These are phyloP conservation scores for Babyrousa celebensis DNA, from an alignment of 2,797 vertebrate genomes.

Conservation along the genomic window DNA sequence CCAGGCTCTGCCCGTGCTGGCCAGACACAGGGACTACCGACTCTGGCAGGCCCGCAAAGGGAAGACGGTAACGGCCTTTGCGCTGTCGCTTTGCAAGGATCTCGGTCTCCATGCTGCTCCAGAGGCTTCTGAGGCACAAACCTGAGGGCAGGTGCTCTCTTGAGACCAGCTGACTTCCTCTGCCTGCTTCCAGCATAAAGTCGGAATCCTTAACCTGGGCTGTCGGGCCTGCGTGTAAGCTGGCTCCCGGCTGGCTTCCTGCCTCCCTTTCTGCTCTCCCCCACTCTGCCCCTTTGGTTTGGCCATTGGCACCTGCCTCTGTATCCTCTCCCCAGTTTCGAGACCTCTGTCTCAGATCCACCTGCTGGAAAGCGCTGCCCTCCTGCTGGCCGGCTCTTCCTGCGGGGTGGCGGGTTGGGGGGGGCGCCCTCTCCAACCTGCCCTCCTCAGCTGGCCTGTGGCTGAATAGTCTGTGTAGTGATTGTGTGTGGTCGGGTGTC, in stretches of 20 bases:
- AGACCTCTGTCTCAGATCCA: neutral
- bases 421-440: too few species aligned
- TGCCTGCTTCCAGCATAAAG: accelerated
- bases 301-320: accelerated
- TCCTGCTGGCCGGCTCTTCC: neutral
- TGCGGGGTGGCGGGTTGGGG: too few species aligned
- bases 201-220: neutral
- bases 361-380: too few species aligned
- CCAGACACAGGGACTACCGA: accelerated
- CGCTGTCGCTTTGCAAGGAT: accelerated
- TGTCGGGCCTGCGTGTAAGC: neutral
- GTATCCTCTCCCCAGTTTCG: neutral
- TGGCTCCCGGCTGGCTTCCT: neutral
- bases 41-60: too few species aligned
- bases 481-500: accelerated
- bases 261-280: neutral
- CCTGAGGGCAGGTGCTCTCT: neutral
- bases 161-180: neutral
- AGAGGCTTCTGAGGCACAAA: neutral
- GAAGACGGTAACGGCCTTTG: too few species aligned
- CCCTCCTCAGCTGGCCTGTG: too few species aligned
- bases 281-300: neutral
- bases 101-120: accelerated
- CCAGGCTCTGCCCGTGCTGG: neutral
- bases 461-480: neutral